These are phyloP conservation scores for Paralichthys olivaceus DNA, from an alignment of 2,113 vertebrate species.

Conservation along the genomic window DNA sequence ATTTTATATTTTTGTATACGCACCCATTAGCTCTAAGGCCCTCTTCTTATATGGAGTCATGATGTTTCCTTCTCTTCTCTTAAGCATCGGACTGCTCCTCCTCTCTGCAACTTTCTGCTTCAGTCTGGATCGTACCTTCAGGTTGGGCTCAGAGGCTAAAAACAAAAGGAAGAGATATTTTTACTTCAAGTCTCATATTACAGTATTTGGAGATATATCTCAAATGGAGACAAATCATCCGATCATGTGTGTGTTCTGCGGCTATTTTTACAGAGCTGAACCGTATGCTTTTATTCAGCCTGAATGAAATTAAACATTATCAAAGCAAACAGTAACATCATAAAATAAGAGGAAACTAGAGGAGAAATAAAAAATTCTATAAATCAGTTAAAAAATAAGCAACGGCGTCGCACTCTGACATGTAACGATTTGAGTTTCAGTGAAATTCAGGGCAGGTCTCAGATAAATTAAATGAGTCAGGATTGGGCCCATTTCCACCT, in stretches of 20 bases:
- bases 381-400: constrained; percentile 41
- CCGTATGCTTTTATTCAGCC: constrained; percentile 13
- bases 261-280: constrained; percentile 16
- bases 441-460: constrained; percentile 60
- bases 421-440: constrained; percentile 51
- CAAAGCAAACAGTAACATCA: constrained; percentile 32
- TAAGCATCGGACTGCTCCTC: constrained; percentile 96
- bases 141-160: constrained; percentile 97
- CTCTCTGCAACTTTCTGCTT: constrained; percentile 99
- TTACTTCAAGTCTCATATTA: constrained; percentile 12
- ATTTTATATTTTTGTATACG: constrained; percentile 6
- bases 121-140: constrained; percentile 98
- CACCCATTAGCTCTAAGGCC: constrained; percentile 96
- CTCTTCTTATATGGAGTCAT: constrained; percentile 96
- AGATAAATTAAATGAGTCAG: constrained; percentile 74
- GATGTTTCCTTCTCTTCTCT: constrained; percentile 92
- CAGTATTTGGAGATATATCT: not conserved
- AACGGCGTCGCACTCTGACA: constrained; percentile 42
- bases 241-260: not conserved
- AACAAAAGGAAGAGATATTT: constrained; percentile 54
- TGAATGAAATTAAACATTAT: constrained; percentile 20
- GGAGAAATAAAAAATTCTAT: constrained; percentile 28
- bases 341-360: constrained; percentile 38
- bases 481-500: constrained; percentile 74
- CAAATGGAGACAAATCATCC: not conserved